Base-by-base conservation (phyloP, 2,113 vertebrate genomes). In the Zootoca vivipara region DNA sequence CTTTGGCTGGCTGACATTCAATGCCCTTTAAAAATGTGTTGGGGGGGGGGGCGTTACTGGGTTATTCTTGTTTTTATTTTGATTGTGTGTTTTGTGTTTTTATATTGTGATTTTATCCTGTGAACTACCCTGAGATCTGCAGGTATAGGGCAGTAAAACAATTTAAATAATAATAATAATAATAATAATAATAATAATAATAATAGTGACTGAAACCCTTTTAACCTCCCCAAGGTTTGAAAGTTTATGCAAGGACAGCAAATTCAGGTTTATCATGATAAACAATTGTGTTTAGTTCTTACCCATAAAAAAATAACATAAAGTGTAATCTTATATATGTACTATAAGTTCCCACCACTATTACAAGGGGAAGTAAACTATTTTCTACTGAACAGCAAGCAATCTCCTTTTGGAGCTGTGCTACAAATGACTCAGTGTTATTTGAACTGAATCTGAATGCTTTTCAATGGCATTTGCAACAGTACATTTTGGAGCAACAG, bases 211-310 rank as follows among this genome's bases (percentile, higher is more conserved):
- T 12, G 3, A 26, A 65, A n/a, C 58, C 13, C 33, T 38, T 65
- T 64, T n/a, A 81, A 81, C 0, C 18, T 13, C 13, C 28, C 20
- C 24, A 74, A 87, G 82, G 52, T 26, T 82, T 85, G 88, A 92
- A 73, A 85, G 52, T 78, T 81, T 2, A 84, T 87, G 81, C 67
- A 13, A 78, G 2, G 84, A 40, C 26, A 81, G 58, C 26, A 86
- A n/a, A 78, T 87, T 73, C 81, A 12, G 33, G 91, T 92, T 62
- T 0, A 70, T 33, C 64, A 77, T 72, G 80, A 67, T 40, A 72
- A 42, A 74, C 56, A 77, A 85, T 40, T 35, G 10, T 26, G 7
- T 15, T 67, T 65, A 0, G 4, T 9, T 64, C 5, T 8, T 64
- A 40, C 70, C 16, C 73, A 85, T 77, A 13, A 42, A 77, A 77